Conservation (phyloP, 2,113 vertebrate genomes). For the Myiagra hebetior region DNA sequence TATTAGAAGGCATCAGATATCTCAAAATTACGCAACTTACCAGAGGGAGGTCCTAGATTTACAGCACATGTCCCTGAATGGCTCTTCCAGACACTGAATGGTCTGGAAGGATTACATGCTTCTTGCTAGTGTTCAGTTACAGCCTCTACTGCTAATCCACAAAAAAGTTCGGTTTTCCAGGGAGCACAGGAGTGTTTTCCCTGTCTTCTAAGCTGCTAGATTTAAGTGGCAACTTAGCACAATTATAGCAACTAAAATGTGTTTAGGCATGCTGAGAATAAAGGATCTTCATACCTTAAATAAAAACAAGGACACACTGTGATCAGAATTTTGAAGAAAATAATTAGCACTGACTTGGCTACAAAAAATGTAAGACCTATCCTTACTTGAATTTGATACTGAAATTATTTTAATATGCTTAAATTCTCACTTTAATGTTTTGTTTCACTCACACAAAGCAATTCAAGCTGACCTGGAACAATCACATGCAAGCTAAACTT, state of each 20-base stretch:
- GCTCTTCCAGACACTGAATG: neutral
- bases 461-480: neutral
- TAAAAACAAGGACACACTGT: neutral
- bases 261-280: neutral
- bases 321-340: neutral
- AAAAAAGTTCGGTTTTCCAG: neutral
- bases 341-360: neutral
- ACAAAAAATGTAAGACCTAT: neutral
- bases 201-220: neutral
- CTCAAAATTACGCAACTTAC: neutral
- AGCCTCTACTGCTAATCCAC: neutral
- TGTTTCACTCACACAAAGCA: neutral
- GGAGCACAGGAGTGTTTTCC: neutral
- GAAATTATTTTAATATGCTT: neutral
- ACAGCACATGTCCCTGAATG: neutral
- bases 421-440: neutral
- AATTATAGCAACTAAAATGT: neutral
- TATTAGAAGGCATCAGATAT: neutral
- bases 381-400: neutral
- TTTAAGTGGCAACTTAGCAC: neutral
- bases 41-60: neutral
- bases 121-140: neutral
- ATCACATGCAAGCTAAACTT: neutral
- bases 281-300: neutral
- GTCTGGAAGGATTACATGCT: neutral